Evolutionary conservation across 2,797 vertebrate species (phyloP).

Genomic region (Platyrinchus mystaceus): DNA sequence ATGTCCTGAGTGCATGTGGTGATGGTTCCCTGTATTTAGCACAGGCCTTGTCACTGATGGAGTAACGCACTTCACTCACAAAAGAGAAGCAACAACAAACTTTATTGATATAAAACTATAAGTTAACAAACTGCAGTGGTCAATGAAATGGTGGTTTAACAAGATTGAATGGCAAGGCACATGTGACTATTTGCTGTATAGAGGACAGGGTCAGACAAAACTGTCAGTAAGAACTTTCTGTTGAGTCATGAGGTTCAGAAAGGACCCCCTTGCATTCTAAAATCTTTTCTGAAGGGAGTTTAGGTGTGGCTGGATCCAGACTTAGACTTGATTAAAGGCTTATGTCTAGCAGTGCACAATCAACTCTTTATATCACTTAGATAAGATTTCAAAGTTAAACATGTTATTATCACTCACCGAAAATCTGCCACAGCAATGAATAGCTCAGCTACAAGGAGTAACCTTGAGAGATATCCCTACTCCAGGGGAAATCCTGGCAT

Average conservation of each 20-base stretch:
- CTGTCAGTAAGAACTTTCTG: background rate
- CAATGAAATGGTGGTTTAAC: background rate
- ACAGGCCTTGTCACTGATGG: background rate
- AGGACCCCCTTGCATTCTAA: background rate
- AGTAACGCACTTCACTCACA: background rate
- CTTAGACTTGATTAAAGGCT: background rate
- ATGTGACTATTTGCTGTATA: background rate
- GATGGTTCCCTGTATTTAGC: background rate
- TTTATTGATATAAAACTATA: background rate
- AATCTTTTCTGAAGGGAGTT: background rate
- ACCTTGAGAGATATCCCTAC: background rate
- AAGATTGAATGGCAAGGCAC: background rate
- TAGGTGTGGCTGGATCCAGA: background rate
- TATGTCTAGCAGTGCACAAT: background rate
- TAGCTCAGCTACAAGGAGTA: background rate
- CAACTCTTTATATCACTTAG: background rate
- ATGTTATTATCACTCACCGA: background rate
- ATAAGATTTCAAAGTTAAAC: background rate
- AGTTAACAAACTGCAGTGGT: background rate
- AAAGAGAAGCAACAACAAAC: background rate
- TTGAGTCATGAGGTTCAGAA: background rate
- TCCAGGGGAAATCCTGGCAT: background rate
- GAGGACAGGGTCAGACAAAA: background rate
- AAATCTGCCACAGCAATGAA: background rate
- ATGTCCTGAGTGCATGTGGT: background rate